Conservation (phyloP, 2,113 vertebrate species). For the Clupea harengus region DNA sequence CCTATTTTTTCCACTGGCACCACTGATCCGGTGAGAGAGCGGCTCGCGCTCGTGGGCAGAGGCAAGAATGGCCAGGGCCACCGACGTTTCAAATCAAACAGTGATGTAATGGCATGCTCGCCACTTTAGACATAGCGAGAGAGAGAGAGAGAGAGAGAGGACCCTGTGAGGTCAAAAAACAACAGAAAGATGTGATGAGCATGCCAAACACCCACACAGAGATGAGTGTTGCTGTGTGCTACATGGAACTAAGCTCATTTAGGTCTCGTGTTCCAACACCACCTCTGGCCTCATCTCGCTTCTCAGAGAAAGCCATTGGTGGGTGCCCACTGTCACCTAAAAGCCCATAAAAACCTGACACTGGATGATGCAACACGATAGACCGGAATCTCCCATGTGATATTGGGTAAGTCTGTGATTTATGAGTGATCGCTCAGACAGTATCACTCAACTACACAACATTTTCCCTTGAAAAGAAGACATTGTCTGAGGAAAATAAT, state of each 20-base stretch:
- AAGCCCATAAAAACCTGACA: neutral
- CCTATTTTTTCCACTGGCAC: constrained; percentile 59
- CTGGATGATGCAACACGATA: neutral
- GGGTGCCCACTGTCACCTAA: neutral
- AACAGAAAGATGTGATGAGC: constrained; percentile 13
- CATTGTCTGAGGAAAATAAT: neutral
- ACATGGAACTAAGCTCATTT: constrained; percentile 2
- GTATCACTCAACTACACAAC: neutral
- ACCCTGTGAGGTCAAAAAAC: constrained; percentile 7
- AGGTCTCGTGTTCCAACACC: neutral
- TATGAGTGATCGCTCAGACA: neutral
- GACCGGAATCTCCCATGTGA: too few species aligned
- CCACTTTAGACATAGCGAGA: neutral
- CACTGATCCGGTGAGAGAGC: constrained; percentile 38
- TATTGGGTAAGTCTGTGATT: neutral
- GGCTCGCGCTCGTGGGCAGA: constrained; percentile 25
- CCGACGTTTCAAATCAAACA: constrained; percentile 20
- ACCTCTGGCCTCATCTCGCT: neutral
- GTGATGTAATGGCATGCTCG: neutral
- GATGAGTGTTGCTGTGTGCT: constrained; percentile 26
- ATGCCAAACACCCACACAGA: constrained; percentile 31
- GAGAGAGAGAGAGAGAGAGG: neutral
- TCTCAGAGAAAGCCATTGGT: neutral
- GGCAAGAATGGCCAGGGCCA: constrained; percentile 36
- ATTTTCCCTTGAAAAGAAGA: neutral